Evolutionary conservation across 2,888 invertebrate genomes (phyloP).

Genomic region (Latheticus oryzae): DNA sequence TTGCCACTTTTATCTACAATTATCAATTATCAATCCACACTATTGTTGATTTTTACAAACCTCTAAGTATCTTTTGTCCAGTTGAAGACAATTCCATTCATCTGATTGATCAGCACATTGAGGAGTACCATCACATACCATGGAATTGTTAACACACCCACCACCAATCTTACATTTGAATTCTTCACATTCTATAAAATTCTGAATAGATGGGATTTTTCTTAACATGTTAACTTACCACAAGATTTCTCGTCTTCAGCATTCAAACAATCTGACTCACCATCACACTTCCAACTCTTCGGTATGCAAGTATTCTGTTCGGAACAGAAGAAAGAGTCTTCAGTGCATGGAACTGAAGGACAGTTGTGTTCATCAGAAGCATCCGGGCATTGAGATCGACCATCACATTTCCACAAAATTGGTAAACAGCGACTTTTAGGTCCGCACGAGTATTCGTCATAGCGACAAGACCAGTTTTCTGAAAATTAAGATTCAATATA

Average conservation of each 20-base stretch:
- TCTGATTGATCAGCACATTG: slow-evolving; percentile 74
- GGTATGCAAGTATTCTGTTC: slow-evolving; percentile 72
- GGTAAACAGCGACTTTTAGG: slow-evolving; percentile 68
- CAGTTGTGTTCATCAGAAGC: slow-evolving; percentile 71
- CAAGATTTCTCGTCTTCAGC: slow-evolving; percentile 72
- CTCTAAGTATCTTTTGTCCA: slow-evolving; percentile 47
- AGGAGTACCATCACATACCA: slow-evolving; percentile 71
- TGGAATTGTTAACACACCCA: slow-evolving; percentile 68
- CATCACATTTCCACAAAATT: slow-evolving; percentile 71
- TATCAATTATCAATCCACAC: not conserved
- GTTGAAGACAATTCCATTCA: slow-evolving; percentile 70
- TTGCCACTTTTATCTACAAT: slow-evolving; percentile 50
- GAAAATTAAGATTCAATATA: slow-evolving; percentile 13
- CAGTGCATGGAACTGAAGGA: slow-evolving; percentile 65
- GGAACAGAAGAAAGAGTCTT: slow-evolving; percentile 70
- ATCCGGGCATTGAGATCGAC: slow-evolving; percentile 69
- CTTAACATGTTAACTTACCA: too few species aligned
- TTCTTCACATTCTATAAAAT: slow-evolving; percentile 67
- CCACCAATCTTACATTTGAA: slow-evolving; percentile 72
- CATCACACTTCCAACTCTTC: slow-evolving; percentile 71
- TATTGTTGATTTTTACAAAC: too few species aligned
- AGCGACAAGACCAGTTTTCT: slow-evolving; percentile 66
- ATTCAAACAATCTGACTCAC: slow-evolving; percentile 68
- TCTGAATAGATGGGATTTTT: slow-evolving; percentile 12
- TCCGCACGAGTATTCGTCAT: slow-evolving; percentile 70